Evolutionary conservation across 2,113 vertebrate species (phyloP).

Genomic region (Mustela nigripes): DNA sequence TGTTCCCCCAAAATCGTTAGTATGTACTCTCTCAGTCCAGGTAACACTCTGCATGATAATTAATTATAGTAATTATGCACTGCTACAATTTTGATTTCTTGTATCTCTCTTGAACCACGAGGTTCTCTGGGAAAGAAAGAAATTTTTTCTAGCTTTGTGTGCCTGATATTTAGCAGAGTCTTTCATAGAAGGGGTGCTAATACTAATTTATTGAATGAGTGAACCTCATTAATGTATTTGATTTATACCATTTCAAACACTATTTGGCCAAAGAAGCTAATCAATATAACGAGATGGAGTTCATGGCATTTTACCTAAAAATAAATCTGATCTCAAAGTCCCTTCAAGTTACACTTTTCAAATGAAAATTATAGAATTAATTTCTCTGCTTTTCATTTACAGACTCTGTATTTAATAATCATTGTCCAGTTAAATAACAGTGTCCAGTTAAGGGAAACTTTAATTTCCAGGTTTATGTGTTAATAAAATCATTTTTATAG

Average conservation of each 20-base stretch:
- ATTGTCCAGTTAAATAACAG: constrained; percentile 59
- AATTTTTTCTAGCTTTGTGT: not conserved
- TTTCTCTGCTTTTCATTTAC: constrained; percentile 82
- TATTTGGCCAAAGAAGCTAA: constrained; percentile 38
- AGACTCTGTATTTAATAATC: constrained; percentile 81
- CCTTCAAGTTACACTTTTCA: constrained; percentile 64
- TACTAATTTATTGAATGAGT: constrained; percentile 64
- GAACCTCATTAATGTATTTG: constrained; percentile 31
- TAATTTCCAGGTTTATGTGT: constrained; percentile 82
- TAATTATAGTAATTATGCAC: not conserved
- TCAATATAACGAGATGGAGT: constrained; percentile 61
- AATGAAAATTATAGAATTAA: constrained; percentile 78
- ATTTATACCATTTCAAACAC: constrained; percentile 15
- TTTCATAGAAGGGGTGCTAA: not conserved
- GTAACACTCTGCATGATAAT: not conserved
- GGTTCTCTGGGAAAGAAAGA: not conserved
- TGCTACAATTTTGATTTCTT: constrained; percentile 19
- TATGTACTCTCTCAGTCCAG: not conserved
- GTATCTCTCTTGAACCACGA: constrained; percentile 12
- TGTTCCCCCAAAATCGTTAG: not conserved
- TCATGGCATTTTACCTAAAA: constrained; percentile 64
- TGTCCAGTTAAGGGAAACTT: constrained; percentile 84
- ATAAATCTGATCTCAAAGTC: constrained; percentile 50
- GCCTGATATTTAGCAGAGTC: not conserved
- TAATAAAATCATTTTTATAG: constrained; percentile 81